phyloP scores from a whole-genome alignment of 2,113 vertebrate species.

The Riparia riparia region DNA sequence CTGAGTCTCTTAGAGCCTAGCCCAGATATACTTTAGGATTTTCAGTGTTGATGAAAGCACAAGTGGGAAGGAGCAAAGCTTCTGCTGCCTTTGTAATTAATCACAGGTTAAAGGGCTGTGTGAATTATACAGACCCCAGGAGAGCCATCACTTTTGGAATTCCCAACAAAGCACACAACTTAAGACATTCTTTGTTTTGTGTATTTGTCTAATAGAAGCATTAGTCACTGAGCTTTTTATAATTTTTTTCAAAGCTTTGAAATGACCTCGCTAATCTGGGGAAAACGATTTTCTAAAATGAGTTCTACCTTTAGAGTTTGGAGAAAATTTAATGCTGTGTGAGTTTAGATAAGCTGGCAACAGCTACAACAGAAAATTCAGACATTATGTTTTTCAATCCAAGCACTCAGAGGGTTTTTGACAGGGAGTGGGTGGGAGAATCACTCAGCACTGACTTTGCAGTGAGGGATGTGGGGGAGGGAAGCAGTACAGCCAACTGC shows the following conservation, averaged over 20 bases:
- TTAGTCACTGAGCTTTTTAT: neutral
- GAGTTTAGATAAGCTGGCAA: neutral
- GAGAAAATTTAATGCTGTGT: neutral
- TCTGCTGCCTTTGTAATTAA: slow-evolving; percentile 44
- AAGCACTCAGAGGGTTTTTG: neutral
- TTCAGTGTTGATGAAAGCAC: slow-evolving; percentile 35
- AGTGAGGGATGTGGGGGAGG: neutral
- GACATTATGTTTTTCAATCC: neutral
- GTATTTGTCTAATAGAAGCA: neutral
- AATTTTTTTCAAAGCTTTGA: neutral
- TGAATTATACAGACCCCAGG: neutral
- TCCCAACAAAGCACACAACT: neutral
- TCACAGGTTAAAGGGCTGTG: slow-evolving; percentile 18
- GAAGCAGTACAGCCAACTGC: neutral
- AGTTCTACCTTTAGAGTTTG: neutral
- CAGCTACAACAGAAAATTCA: neutral
- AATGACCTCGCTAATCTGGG: neutral
- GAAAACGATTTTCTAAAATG: neutral
- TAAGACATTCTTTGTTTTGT: neutral
- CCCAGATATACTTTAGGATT: slow-evolving; percentile 47
- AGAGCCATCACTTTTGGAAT: slow-evolving; percentile 3
- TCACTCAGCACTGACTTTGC: neutral
- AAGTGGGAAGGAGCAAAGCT: slow-evolving; percentile 15
- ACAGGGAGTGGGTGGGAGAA: neutral
- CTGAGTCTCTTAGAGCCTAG: neutral